phyloP scores from a whole-genome alignment of 1,140 invertebrate species.

The Caerostris extrusa region DNA sequence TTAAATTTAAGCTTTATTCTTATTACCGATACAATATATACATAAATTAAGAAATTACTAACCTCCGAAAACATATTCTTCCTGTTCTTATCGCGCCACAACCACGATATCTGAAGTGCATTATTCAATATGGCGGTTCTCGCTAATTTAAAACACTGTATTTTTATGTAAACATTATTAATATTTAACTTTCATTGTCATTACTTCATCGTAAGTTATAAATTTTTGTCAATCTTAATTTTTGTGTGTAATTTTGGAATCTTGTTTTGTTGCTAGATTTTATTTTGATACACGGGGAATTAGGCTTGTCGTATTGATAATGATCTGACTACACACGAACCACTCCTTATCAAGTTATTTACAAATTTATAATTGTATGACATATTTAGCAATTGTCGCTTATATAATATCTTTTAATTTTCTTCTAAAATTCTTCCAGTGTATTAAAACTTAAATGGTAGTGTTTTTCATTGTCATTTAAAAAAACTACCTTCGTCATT shows the following conservation, averaged over 20 bases:
- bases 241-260: neutral
- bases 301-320: constrained; percentile 13
- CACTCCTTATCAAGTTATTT: neutral
- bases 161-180: constrained; percentile 16
- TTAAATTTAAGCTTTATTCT: constrained; percentile 36
- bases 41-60: neutral
- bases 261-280: neutral
- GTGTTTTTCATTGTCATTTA: neutral
- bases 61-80: neutral
- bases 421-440: neutral
- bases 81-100: constrained; percentile 20
- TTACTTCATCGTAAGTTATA: neutral
- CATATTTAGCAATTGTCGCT: neutral
- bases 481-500: neutral
- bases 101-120: constrained; percentile 34
- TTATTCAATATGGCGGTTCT: constrained; percentile 75
- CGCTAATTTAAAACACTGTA: constrained; percentile 6
- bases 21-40: neutral
- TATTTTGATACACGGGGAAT: neutral
- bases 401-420: neutral
- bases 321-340: neutral
- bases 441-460: neutral
- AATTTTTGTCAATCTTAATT: neutral
- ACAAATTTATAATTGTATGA: neutral
- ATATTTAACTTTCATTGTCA: too few species aligned